These are phyloP conservation scores for Cosmia pyralina DNA, from an alignment of 2,888 invertebrate genomes.

Conservation along the genomic window DNA sequence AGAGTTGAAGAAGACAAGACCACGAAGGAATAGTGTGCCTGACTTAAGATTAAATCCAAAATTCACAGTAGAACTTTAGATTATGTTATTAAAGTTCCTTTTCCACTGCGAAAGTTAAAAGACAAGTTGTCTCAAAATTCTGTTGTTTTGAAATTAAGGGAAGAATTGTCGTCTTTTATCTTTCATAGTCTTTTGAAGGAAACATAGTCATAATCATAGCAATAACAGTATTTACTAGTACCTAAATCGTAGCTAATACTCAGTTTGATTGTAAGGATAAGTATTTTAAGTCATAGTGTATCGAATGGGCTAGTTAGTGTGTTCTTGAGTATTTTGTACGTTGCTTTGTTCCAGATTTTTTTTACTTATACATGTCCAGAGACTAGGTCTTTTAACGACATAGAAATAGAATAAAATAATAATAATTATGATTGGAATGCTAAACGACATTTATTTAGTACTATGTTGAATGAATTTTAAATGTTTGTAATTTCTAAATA, in stretches of 20 bases:
- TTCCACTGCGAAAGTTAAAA: constrained; percentile 1
- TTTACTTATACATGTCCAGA: not conserved
- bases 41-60: constrained; percentile 84
- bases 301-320: constrained; percentile 32
- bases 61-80: constrained; percentile 81
- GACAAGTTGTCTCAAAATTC: not conserved
- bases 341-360: constrained; percentile 9
- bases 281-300: constrained; percentile 47
- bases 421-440: constrained; percentile 1
- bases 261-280: constrained; percentile 64
- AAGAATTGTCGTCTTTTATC: constrained; percentile 19
- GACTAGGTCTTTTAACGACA: not conserved
- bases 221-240: constrained; percentile 79
- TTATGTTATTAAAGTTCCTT: constrained; percentile 4
- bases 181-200: constrained; percentile 27
- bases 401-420: constrained; percentile 3
- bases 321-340: constrained; percentile 22
- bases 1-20: constrained; percentile 79
- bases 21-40: constrained; percentile 87
- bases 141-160: constrained; percentile 3
- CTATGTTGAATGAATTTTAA: constrained; percentile 3
- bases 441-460: constrained; percentile 19
- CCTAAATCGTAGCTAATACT: constrained; percentile 77
- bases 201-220: constrained; percentile 49
- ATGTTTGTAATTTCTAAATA: constrained; percentile 15